Percentiles rank a stretch among this genome's conserved stretches.
Conservation (phyloP, 2,797 vertebrate species). For the Anas flavirostris region DNA sequence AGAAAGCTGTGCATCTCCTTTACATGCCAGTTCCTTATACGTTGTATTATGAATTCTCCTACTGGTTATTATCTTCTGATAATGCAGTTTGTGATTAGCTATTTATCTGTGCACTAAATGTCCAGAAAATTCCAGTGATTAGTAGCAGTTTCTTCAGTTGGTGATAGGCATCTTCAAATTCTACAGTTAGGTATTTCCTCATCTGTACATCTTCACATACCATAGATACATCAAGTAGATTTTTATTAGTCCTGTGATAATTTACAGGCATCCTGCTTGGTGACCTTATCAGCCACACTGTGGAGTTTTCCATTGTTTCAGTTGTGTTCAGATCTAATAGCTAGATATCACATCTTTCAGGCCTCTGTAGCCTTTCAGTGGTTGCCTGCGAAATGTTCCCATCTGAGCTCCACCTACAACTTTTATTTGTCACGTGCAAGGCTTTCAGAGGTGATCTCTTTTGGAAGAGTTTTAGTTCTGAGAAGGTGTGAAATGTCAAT, state of each 20-base stretch:
- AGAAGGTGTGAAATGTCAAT: conserved; percentile 65
- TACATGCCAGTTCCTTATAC: neutral
- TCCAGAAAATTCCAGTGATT: neutral
- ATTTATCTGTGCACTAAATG: neutral
- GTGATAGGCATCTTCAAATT: neutral
- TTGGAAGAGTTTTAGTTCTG: conserved; percentile 16
- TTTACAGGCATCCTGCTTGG: neutral
- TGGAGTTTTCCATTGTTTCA: neutral
- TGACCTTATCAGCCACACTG: neutral
- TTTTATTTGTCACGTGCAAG: neutral
- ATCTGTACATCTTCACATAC: neutral
- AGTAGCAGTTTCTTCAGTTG: neutral
- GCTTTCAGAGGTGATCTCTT: conserved; percentile 9
- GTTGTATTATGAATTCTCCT: neutral
- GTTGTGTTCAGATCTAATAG: neutral
- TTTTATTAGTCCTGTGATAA: neutral
- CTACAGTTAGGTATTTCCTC: neutral
- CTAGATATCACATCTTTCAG: neutral
- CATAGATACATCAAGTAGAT: neutral
- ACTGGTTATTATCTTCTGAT: neutral
- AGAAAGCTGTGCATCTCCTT: neutral
- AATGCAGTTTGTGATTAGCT: neutral
- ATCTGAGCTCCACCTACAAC: neutral
- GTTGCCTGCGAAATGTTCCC: neutral
- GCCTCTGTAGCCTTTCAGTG: neutral